phyloP scores from a whole-genome alignment of 2,113 vertebrate genomes.

The Conger conger region DNA sequence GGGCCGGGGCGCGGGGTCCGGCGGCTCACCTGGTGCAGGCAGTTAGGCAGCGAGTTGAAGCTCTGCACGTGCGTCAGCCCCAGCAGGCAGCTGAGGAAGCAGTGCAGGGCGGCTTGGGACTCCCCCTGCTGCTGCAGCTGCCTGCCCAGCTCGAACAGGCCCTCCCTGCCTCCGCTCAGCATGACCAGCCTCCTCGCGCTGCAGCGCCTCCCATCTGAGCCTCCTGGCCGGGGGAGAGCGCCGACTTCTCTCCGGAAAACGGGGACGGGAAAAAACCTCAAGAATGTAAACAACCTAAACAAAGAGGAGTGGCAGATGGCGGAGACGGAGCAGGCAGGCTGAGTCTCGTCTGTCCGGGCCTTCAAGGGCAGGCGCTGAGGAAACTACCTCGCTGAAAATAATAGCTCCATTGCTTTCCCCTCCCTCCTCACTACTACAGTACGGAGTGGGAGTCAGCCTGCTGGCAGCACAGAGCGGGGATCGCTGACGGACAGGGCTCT shows the following conservation, averaged over 20 bases:
- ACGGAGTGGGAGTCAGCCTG: constrained; percentile 57
- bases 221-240: constrained; percentile 44
- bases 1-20: background rate
- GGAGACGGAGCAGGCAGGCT: background rate
- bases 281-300: background rate
- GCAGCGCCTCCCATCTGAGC: constrained; percentile 65
- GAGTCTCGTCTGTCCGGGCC: background rate
- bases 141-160: constrained; percentile 77
- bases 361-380: constrained; percentile 2
- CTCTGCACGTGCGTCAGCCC: constrained; percentile 76
- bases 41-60: constrained; percentile 76
- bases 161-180: constrained; percentile 74
- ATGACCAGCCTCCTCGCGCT: constrained; percentile 63
- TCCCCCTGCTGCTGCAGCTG: constrained; percentile 78
- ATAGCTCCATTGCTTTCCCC: constrained; percentile 60
- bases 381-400: constrained; percentile 33
- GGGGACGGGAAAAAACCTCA: constrained; percentile 4
- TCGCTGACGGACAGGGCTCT: constrained; percentile 55
- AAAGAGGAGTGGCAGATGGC: background rate
- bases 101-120: constrained; percentile 73
- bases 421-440: constrained; percentile 57
- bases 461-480: constrained; percentile 32
- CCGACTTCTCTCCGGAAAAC: constrained; percentile 37
- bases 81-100: constrained; percentile 75
- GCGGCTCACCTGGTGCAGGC: constrained; percentile 75